Percentiles rank a stretch among this genome's conserved stretches.
phyloP scores from a whole-genome alignment of 2,888 invertebrate genomes.

The Megastigmus dorsalis region DNA sequence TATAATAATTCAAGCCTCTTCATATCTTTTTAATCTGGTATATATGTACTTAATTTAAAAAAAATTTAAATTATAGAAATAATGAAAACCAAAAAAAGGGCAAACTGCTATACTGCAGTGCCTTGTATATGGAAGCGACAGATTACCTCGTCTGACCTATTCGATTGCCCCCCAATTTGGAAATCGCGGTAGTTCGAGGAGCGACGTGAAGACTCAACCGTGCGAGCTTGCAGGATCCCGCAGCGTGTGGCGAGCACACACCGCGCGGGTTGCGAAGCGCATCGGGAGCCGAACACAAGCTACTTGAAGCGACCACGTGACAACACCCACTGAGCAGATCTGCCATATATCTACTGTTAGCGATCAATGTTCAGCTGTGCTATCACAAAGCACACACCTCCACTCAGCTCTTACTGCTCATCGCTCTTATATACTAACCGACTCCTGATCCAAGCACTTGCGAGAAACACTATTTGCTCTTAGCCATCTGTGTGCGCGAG shows the following conservation, averaged over 20 bases:
- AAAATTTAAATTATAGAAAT: background rate
- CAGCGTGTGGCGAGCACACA: constrained; percentile 47
- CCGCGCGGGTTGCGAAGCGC: constrained; percentile 70
- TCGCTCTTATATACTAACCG: constrained; percentile 43
- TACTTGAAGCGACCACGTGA: constrained; percentile 80
- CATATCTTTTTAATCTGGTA: too few relatives aligned
- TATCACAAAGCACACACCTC: constrained; percentile 80
- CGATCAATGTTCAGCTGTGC: constrained; percentile 81
- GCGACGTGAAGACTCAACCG: constrained; percentile 76
- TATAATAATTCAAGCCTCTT: too few relatives aligned
- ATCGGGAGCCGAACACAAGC: constrained; percentile 78
- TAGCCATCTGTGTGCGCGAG: constrained; percentile 23
- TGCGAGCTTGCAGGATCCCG: constrained; percentile 73
- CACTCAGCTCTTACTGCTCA: constrained; percentile 50
- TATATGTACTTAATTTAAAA: constrained; percentile 5
- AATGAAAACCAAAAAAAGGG: constrained; percentile 74
- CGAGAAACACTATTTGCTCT: background rate
- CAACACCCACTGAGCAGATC: constrained; percentile 81
- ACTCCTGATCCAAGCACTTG: constrained; percentile 1
- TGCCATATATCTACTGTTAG: constrained; percentile 74
- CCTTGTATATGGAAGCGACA: constrained; percentile 77
- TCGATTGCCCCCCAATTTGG: constrained; percentile 79
- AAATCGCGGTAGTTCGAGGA: constrained; percentile 81
- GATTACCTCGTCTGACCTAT: constrained; percentile 77
- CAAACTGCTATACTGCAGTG: constrained; percentile 76